Evolutionary conservation across 2,113 vertebrate genomes (phyloP), one percentile per base, ranked within the genome.

Genomic region (Galbula dea): DNA sequence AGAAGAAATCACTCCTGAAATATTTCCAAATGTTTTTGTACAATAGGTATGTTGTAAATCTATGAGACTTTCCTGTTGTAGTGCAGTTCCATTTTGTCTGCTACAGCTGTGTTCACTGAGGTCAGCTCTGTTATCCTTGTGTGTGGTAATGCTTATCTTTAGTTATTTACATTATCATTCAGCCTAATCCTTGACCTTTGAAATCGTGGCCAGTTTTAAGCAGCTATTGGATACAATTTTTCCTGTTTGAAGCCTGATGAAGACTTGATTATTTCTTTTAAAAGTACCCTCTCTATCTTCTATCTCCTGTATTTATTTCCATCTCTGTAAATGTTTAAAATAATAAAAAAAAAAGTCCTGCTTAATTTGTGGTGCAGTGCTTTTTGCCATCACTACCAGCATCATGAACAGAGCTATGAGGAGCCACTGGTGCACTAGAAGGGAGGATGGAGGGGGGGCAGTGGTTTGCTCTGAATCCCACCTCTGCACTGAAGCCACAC

Each of bases 241-340:
- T 73, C 82, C 71, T 74, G 16, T 95, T 84, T 62, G n/a, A 58
- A 93, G 41, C 52, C 84, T 87, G 58, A 52, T 91, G 68, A 79
- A 88, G 65, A 74, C 82, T 45, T 26, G 27, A 61, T 18, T 34
- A 32, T 89, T 90, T 83, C 34, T 93, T 91, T 95, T 36, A 22
- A 72, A 77, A 93, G 24, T 41, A 49, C 69, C 54, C 48, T 51
- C 73, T 73, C 30, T 86, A 49, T 87, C 68, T 91, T 83, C 75
- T 80, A 78, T 73, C 77, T 86, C 62, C 76, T 94, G 62, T 95
- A 93, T 96, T 97, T 95, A 95, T 94, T 92, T 93, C 82, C 85
- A 86, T 63, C 86, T 86, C 92, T 92, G 88, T 92, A 63, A 87
- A 83, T 27, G 36, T 49, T 96, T 96, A 82, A 96, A 97, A 96